These are phyloP conservation scores for Huso huso DNA, from an alignment of 2,797 vertebrate species.

Conservation along the genomic window DNA sequence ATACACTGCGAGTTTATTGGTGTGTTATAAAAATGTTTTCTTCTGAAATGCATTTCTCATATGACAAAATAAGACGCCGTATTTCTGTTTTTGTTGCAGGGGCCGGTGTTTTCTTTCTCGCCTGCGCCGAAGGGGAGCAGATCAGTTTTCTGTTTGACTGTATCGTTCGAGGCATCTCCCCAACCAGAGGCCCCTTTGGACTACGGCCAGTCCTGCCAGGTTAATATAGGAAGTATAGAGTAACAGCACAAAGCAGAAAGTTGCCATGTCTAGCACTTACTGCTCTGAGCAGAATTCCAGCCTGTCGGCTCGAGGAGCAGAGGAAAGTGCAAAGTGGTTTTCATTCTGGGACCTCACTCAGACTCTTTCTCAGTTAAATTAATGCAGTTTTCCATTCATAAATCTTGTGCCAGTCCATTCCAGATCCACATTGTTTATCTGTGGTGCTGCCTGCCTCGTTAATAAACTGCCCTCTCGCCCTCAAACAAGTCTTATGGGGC, in stretches of 20 bases:
- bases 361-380: constrained; percentile 14
- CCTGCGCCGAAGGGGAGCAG: constrained; percentile 84
- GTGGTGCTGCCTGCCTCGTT: no score
- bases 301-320: constrained; percentile 10
- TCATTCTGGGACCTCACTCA: constrained; percentile 26
- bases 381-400: constrained; percentile 10
- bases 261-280: constrained; percentile 24
- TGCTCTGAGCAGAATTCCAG: constrained; percentile 27
- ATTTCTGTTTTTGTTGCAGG: constrained; percentile 51
- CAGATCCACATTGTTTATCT: no score
- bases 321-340: constrained; percentile 27
- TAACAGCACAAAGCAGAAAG: constrained; percentile 22
- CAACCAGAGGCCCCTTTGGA: constrained; percentile 74
- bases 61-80: constrained; percentile 2
- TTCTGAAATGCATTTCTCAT: constrained; percentile 14
- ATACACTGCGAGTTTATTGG: no score
- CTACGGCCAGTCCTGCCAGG: constrained; percentile 78
- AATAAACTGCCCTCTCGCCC: no score
- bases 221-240: constrained; percentile 48
- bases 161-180: constrained; percentile 82
- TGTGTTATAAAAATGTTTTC: constrained; percentile 12
- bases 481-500: no score
- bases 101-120: constrained; percentile 93
- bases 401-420: constrained; percentile 7
- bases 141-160: constrained; percentile 96